phyloP scores from a whole-genome alignment of 92 coral and sea anemone species.

The Palythoa grandis region DNA sequence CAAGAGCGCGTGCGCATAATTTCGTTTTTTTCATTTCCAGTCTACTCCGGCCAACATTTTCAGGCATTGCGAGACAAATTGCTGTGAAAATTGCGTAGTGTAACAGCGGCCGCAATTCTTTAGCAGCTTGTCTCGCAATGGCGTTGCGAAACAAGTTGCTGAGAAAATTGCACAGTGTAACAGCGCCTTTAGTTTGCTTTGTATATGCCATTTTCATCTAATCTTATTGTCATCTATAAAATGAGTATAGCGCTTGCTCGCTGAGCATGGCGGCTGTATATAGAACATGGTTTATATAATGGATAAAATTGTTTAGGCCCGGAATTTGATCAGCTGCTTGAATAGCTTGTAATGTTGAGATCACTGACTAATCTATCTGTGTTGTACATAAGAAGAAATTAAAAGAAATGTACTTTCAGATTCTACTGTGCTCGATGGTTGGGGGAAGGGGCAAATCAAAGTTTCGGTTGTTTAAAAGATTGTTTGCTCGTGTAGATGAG shows the following conservation, averaged over 20 bases:
- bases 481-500: no score
- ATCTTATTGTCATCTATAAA: not conserved
- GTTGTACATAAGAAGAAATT: conserved; percentile 12
- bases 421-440: not conserved
- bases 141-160: no score
- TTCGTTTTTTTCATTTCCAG: no score
- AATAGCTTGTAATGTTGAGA: not conserved
- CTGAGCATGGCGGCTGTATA: not conserved
- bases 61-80: no score
- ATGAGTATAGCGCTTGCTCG: not conserved
- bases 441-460: not conserved
- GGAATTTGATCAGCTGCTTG: not conserved
- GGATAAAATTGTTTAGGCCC: conserved; percentile 13
- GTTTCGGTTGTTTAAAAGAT: no score
- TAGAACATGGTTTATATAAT: conserved; percentile 9
- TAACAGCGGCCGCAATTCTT: no score
- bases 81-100: no score
- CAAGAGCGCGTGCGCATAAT: no score
- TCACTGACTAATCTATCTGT: not conserved
- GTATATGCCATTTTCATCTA: not conserved
- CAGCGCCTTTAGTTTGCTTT: no score
- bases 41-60: no score
- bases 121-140: no score
- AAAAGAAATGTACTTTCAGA: not conserved
- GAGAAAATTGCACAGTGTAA: no score